Conservation (phyloP, 2,113 vertebrate species). For the Pseudonaja textilis region DNA sequence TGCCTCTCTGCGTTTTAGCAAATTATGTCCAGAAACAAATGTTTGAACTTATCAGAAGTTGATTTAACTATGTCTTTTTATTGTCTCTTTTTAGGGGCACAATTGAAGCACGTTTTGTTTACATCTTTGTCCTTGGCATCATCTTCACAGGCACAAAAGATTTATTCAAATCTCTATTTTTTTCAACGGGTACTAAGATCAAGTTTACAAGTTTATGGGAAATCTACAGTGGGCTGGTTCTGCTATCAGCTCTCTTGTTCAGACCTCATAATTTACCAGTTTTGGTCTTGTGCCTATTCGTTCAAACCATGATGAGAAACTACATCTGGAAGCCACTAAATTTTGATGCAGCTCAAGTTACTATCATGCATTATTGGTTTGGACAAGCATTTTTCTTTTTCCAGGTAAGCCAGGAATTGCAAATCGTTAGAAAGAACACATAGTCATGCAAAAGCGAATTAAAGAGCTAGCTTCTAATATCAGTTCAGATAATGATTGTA, state of each 20-base stretch:
- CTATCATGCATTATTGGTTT: constrained; percentile 97
- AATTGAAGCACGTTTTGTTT: constrained; percentile 93
- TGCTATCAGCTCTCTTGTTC: constrained; percentile 84
- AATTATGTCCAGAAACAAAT: background rate
- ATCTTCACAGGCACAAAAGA: constrained; percentile 90
- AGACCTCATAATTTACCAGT: constrained; percentile 92
- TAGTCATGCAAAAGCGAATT: background rate
- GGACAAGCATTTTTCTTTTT: constrained; percentile 98
- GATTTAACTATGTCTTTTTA: constrained; percentile 21
- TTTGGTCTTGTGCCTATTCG: constrained; percentile 81
- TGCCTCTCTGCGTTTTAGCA: background rate
- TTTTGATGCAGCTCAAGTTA: constrained; percentile 82
- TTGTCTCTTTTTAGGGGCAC: constrained; percentile 79
- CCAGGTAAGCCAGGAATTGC: constrained; percentile 77
- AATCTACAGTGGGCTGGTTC: constrained; percentile 84
- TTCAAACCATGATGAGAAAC: constrained; percentile 83
- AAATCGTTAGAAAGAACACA: background rate
- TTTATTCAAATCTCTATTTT: constrained; percentile 84
- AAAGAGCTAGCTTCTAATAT: background rate
- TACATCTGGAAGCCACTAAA: constrained; percentile 88
- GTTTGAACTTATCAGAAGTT: background rate
- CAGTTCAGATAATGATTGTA: background rate
- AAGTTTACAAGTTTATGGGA: constrained; percentile 88
- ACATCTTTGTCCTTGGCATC: constrained; percentile 91
- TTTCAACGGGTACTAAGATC: constrained; percentile 64